These are phyloP conservation scores for Acanthopleura granulata DNA, from an alignment of 2,888 invertebrate species.

Conservation along the genomic window DNA sequence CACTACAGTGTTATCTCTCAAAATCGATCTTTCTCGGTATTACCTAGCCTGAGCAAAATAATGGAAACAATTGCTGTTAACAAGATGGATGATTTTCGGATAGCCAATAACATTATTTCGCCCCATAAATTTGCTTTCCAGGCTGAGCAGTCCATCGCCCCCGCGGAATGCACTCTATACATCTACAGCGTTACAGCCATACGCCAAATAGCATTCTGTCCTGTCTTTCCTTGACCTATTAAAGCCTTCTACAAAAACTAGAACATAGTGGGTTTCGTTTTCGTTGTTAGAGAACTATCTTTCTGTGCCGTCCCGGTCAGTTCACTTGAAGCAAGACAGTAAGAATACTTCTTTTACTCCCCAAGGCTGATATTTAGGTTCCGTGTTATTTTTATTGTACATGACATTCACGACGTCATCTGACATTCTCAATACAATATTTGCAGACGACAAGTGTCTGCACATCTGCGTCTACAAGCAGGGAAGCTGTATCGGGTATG, in stretches of 20 bases:
- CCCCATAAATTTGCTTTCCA: not conserved
- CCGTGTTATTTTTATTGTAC: not conserved
- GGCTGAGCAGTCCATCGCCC: not conserved
- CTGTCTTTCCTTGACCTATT: not conserved
- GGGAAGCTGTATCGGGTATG: not conserved
- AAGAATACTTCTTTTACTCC: not conserved
- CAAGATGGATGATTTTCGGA: not conserved
- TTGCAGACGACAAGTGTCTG: not conserved
- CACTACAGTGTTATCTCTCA: too few species aligned
- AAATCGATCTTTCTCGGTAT: too few species aligned
- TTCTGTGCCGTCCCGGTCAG: too few species aligned
- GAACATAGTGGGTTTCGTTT: not conserved
- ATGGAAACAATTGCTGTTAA: not conserved
- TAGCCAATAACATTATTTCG: not conserved
- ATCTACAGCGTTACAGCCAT: not conserved
- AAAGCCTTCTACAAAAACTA: not conserved
- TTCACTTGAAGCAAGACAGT: too few species aligned
- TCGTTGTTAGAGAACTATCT: not conserved
- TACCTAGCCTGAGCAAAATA: conserved; percentile 3
- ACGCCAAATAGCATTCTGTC: not conserved
- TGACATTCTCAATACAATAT: not conserved
- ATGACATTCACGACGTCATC: not conserved
- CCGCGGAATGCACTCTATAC: not conserved
- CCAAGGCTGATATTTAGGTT: not conserved
- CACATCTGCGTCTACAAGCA: not conserved